Percentiles rank a stretch among this genome's conserved stretches.
These are phyloP conservation scores for Paragorgia papillata DNA, from an alignment of 92 coral and sea anemone genomes.

Conservation along the genomic window DNA sequence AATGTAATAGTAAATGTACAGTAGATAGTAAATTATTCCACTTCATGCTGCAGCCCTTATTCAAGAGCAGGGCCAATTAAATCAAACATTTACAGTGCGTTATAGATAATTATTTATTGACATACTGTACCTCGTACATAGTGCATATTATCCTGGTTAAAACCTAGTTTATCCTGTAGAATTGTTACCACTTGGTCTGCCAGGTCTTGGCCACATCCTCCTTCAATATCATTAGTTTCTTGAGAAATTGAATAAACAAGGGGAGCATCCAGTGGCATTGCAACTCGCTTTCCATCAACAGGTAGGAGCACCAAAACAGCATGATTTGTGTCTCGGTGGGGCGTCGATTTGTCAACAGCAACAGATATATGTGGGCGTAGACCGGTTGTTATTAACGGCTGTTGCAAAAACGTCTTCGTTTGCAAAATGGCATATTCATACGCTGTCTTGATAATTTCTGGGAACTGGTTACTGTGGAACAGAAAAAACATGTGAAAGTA, in stretches of 20 bases:
- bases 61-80: too few species aligned
- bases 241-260: neutral
- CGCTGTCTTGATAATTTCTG: neutral
- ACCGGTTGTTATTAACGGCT: neutral
- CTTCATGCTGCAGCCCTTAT: too few species aligned
- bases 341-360: constrained; percentile 27
- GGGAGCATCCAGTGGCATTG: constrained; percentile 28
- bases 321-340: constrained; percentile 21
- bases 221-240: neutral
- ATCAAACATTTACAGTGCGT: too few species aligned
- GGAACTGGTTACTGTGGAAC: neutral
- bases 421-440: constrained; percentile 16
- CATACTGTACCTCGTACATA: constrained; percentile 7
- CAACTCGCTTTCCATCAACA: constrained; percentile 24
- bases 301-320: neutral
- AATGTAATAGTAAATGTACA: too few species aligned
- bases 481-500: too few species aligned
- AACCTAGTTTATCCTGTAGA: too few species aligned
- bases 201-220: constrained; percentile 9
- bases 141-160: neutral
- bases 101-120: too few species aligned
- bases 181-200: constrained; percentile 4
- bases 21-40: too few species aligned
- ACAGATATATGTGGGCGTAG: constrained; percentile 20
- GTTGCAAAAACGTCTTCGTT: neutral